Conservation (phyloP, 2,888 invertebrate species). For the Seira sanloemensis region DNA sequence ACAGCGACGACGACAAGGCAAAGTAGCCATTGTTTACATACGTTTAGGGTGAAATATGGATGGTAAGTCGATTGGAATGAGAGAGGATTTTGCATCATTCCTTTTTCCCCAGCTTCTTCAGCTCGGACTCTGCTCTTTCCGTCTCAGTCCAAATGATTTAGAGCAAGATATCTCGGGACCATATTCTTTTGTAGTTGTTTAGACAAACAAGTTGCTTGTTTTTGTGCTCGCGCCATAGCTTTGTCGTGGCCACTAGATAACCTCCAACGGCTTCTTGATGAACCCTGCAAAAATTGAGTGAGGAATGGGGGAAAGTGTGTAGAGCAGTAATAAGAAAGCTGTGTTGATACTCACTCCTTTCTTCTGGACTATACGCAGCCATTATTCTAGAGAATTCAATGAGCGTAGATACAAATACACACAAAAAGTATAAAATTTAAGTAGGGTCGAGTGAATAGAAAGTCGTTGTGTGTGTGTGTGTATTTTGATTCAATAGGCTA, state of each 20-base stretch:
- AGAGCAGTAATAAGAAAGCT: slow-evolving; percentile 23
- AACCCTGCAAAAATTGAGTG: slow-evolving; percentile 24
- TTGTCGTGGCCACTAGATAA: slow-evolving; percentile 24
- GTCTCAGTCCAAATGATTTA: background rate
- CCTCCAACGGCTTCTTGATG: slow-evolving; percentile 54
- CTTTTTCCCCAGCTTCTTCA: too few relatives aligned
- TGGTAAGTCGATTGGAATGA: background rate
- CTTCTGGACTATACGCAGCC: background rate
- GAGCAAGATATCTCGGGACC: too few relatives aligned
- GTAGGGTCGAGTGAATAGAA: slow-evolving; percentile 30
- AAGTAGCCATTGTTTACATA: background rate
- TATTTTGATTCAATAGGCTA: slow-evolving; percentile 48
- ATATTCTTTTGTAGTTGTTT: too few relatives aligned
- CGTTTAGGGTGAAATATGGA: background rate
- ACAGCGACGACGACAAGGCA: background rate
- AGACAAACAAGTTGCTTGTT: background rate
- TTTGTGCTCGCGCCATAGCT: background rate
- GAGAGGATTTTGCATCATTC: background rate
- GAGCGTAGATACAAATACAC: background rate
- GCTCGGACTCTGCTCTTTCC: too few relatives aligned
- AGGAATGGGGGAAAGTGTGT: slow-evolving; percentile 14
- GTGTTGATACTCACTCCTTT: background rate
- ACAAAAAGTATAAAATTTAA: too few relatives aligned
- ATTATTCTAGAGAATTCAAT: background rate
- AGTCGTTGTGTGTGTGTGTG: too few relatives aligned